These are phyloP conservation scores for Drosophila bunnanda DNA, from an alignment of 2,888 invertebrate species.

Conservation along the genomic window DNA sequence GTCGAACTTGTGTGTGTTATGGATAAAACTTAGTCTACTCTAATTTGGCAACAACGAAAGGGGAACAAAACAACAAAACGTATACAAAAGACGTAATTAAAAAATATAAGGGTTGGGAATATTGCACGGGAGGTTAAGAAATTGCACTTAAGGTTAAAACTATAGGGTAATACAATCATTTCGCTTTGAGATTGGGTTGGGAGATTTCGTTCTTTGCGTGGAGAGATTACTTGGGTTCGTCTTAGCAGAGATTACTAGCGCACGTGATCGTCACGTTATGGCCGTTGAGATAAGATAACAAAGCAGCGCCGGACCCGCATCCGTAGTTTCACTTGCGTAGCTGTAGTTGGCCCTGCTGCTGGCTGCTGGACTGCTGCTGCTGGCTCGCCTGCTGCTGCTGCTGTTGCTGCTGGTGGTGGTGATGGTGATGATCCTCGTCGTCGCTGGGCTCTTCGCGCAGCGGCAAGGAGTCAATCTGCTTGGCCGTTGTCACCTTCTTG, in stretches of 20 bases:
- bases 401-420: constrained; percentile 84
- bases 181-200: constrained; percentile 33
- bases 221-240: constrained; percentile 46
- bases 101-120: constrained; percentile 29
- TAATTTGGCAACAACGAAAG: constrained; percentile 79
- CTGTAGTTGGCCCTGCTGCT: constrained; percentile 69
- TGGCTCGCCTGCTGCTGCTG: constrained; percentile 53
- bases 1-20: constrained; percentile 59
- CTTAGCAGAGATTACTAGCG: constrained; percentile 55
- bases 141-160: constrained; percentile 74
- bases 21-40: constrained; percentile 70
- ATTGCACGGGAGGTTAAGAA: constrained; percentile 58
- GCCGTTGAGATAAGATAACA: constrained; percentile 69
- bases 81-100: constrained; percentile 8
- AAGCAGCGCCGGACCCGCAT: constrained; percentile 38
- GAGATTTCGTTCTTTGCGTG: constrained; percentile 45
- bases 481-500: constrained; percentile 85
- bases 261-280: constrained; percentile 62
- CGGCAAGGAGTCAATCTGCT: constrained; percentile 86
- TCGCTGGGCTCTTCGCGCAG: constrained; percentile 88
- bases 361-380: constrained; percentile 65
- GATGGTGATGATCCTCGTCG: constrained; percentile 86
- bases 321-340: constrained; percentile 67
- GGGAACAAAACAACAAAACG: constrained; percentile 34
- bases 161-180: constrained; percentile 52